Percentiles rank a stretch among this genome's conserved stretches.
phyloP scores from a whole-genome alignment of 2,888 invertebrate species.

The Crepidodera aurea region DNA sequence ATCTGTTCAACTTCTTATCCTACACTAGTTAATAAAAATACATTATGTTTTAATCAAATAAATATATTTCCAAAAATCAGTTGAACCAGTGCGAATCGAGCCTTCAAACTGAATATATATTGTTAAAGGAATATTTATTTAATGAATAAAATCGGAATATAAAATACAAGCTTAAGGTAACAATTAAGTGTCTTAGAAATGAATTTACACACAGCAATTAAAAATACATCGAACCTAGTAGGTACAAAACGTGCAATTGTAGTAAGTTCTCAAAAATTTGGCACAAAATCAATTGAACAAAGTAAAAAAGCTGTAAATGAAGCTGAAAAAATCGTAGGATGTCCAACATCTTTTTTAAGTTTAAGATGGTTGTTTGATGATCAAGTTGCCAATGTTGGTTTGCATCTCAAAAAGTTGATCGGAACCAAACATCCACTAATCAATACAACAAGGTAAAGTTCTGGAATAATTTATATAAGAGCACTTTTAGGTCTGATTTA shows the following conservation, averaged over 20 bases:
- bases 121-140: not conserved
- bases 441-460: constrained; percentile 93
- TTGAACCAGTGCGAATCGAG: not conserved
- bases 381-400: constrained; percentile 92
- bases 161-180: not conserved
- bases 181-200: not conserved
- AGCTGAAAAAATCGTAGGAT: constrained; percentile 95
- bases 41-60: too few species aligned
- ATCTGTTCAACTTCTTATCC: too few species aligned
- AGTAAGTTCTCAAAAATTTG: constrained; percentile 24
- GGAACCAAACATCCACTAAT: constrained; percentile 93
- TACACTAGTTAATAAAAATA: too few species aligned
- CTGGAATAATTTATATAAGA: too few species aligned
- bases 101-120: not conserved
- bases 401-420: constrained; percentile 88
- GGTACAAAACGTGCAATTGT: not conserved
- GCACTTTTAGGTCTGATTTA: too few species aligned
- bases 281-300: constrained; percentile 38
- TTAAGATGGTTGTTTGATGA: constrained; percentile 93
- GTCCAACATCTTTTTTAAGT: constrained; percentile 93
- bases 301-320: constrained; percentile 72
- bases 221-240: not conserved
- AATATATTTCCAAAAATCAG: too few species aligned
- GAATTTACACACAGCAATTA: not conserved
- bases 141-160: not conserved